Evolutionary conservation across 2,113 vertebrate species (phyloP).

Genomic region (Cryptoleucopteryx plumbea): DNA sequence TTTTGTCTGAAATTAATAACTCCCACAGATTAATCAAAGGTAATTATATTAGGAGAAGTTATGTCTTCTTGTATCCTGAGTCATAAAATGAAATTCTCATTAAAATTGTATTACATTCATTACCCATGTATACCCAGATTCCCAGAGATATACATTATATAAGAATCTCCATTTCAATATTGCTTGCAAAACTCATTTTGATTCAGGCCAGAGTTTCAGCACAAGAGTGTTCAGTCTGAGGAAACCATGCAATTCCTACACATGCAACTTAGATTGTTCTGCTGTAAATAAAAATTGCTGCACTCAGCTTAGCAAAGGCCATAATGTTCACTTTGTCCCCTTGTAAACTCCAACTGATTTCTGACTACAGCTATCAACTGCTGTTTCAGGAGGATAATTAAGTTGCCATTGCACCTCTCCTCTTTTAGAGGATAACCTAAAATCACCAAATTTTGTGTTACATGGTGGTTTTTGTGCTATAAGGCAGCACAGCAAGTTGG

Average conservation of each 20-base stretch:
- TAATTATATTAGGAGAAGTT: conserved; percentile 67
- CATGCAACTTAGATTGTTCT: background rate
- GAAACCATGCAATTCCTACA: background rate
- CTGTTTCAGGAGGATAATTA: background rate
- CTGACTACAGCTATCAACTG: background rate
- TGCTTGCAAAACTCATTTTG: conserved; percentile 46
- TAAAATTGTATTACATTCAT: conserved; percentile 69
- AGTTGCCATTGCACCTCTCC: background rate
- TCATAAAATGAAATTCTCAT: conserved; percentile 69
- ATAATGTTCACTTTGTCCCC: background rate
- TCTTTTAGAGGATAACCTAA: background rate
- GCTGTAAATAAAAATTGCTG: background rate
- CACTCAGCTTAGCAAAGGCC: background rate
- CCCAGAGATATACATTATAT: conserved; percentile 67
- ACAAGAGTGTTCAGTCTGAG: background rate
- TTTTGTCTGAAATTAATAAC: conserved; percentile 69
- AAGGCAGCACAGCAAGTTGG: background rate
- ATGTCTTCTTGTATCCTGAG: conserved; percentile 64
- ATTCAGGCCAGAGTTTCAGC: background rate
- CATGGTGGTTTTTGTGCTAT: background rate
- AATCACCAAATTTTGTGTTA: background rate
- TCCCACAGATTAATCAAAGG: conserved; percentile 69
- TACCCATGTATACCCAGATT: conserved; percentile 60
- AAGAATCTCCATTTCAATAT: conserved; percentile 50
- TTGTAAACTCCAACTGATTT: background rate